Evolutionary conservation across 1,140 invertebrate species (phyloP), one percentile per base, ranked within the genome.

Genomic region (Bursaphelenchus mucronatus): DNA sequence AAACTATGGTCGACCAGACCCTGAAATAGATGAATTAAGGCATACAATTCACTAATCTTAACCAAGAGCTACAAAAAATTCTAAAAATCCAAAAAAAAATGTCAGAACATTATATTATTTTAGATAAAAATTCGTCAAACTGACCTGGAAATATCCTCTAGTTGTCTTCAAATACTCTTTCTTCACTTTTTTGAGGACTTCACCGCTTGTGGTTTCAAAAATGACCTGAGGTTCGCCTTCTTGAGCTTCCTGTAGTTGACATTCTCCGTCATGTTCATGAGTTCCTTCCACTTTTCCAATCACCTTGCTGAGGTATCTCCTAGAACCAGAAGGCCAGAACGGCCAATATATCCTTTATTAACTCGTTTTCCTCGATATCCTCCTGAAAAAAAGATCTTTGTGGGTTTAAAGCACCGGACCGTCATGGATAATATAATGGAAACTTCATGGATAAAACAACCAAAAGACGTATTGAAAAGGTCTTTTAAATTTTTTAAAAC

Each of bases 171-270:
- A 11, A 39, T 59, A 39, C n/a, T 59, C 57, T 13, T 30, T 43
- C 45, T 44, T n/a, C 2, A 59, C 45, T 50, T 39, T 17, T 11
- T 44, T 59, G n/a, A 55, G 41, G 8, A 11, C 10, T 39, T 39
- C 10, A 11, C 57, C 19, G 41, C 45, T 13, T 0, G 11, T 3
- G 19, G 2, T 39, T 39, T 50, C 10, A 13, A 59, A 13, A 50
- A n/a, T 46, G 6, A 59, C 19, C 7, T 59, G 57, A 59, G 57
- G 57, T 39, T 59, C 57, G 7, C 13, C 41, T 39, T 45, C 41
- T 39, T 39, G 1, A n/a, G 57, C 40, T 13, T 44, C 40, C 13
- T 2, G n/a, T 39, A 59, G 40, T 6, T 39, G 11, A 59, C 57
- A 59, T 39, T 59, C 57, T n/a, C 40, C 57, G 1, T 39, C 30